phyloP scores from a whole-genome alignment of 2,797 vertebrate species.

The Erpetoichthys calabaricus region DNA sequence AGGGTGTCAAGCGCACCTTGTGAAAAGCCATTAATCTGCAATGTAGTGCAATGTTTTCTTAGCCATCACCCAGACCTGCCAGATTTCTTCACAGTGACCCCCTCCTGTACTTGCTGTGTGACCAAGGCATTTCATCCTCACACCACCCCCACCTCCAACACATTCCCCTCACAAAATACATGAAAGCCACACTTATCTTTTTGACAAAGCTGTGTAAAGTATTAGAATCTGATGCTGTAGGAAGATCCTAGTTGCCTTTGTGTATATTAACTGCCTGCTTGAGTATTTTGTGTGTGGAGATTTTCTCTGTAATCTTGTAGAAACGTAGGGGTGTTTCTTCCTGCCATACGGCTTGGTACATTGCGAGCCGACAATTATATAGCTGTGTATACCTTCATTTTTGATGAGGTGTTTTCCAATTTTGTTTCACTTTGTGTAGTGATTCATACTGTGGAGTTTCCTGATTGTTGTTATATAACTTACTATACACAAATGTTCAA shows the following conservation, averaged over 20 bases:
- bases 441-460: constrained; percentile 95
- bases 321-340: constrained; percentile 91
- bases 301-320: constrained; percentile 94
- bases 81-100: constrained; percentile 17
- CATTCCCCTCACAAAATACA: constrained; percentile 24
- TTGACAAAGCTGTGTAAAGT: constrained; percentile 91
- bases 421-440: constrained; percentile 98
- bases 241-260: constrained; percentile 99
- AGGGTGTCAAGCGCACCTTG: constrained; percentile 24
- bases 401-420: constrained; percentile 92
- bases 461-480: constrained; percentile 98
- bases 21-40: constrained; percentile 52
- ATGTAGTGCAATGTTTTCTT: constrained; percentile 34
- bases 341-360: constrained; percentile 81
- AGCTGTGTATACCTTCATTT: constrained; percentile 96
- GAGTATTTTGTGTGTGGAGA: constrained; percentile 92
- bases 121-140: constrained; percentile 54
- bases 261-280: constrained; percentile 99
- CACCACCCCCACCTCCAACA: no score
- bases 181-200: constrained; percentile 73
- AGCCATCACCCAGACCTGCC: constrained; percentile 26
- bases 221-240: constrained; percentile 97
- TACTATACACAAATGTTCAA: constrained; percentile 97
- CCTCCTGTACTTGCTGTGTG: constrained; percentile 49
- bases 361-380: constrained; percentile 75